phyloP scores from a whole-genome alignment of 2,888 invertebrate species.

The Tenthredo livida region DNA sequence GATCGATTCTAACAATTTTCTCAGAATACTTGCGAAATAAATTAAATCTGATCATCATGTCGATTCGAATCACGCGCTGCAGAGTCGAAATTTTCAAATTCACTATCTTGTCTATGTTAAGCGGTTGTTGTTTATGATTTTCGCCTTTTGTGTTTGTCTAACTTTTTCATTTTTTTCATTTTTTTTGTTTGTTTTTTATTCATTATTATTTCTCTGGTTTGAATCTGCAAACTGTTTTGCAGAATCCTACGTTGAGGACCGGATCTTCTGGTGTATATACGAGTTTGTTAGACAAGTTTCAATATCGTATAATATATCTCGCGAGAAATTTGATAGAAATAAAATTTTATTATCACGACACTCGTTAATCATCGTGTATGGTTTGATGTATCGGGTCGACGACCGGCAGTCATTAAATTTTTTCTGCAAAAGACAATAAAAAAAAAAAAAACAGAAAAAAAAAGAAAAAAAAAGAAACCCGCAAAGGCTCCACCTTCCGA shows the following conservation, averaged over 20 bases:
- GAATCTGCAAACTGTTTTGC: not conserved
- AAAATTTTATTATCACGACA: not conserved
- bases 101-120: not conserved
- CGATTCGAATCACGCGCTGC: not conserved
- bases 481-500: not conserved
- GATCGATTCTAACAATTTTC: not conserved
- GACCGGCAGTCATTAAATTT: slow-evolving; percentile 8
- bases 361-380: not conserved
- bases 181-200: too few species aligned
- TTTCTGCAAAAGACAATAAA: not conserved
- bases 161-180: not conserved
- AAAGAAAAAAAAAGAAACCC: not conserved
- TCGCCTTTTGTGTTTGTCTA: not conserved
- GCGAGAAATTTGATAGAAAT: not conserved
- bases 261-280: not conserved
- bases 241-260: not conserved
- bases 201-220: not conserved
- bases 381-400: not conserved
- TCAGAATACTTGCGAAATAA: not conserved
- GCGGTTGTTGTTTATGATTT: not conserved
- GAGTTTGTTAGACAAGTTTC: not conserved
- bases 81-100: not conserved
- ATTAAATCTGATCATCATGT: not conserved
- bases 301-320: not conserved
- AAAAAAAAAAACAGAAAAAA: not conserved